Evolutionary conservation across 2,888 invertebrate genomes (phyloP), one percentile per base, ranked within the genome.

Genomic region (Stenolophus ochropezus): DNA sequence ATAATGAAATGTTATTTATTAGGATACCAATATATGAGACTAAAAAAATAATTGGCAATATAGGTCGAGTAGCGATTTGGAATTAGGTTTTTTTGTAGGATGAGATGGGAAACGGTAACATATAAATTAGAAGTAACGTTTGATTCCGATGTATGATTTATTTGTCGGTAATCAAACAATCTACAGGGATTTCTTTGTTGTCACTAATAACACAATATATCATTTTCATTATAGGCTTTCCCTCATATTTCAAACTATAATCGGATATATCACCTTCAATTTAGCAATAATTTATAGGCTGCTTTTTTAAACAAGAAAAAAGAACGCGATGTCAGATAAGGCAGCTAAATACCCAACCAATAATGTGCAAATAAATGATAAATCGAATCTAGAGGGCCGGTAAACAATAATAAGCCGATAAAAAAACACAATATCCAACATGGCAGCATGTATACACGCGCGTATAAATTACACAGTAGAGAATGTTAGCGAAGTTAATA

Each of bases 301-400:
- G 25, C 61, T 21, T 61, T 25, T 23, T 61, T 25, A 58, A 58
- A 58, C 23, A 21, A 56, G 56, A 56, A 61, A 61, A 61, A 61
- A 61, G 14, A 61, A 14, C 23, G 14, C 23, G 11, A 61, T 61
- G 25, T 61, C 61, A 14, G 61, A 61, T 61, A 61, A 61, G 61
- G 61, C 56, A 61, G 23, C 61, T 61, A 61, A 61, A 23, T 61
- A 61, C 25, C 61, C 14, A 61, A 61, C 61, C 23, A 61, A 25
- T 61, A 61, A 61, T 61, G 61, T 61, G 23, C 61, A 61, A 61
- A 61, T 61, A 61, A 61, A 61, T 61, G 25, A 61, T 61, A 61
- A 61, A 61, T 61, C 61, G 61, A 61, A 56, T 56, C 20, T 21
- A 21, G 56, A 61, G 61, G 25, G 61, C 18, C 25, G 14, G 25